A percentile compares a stretch with the other conserved stretches of the same genome.
phyloP scores from a whole-genome alignment of 2,113 vertebrate species.

The Tenebrosternarchus preto region DNA sequence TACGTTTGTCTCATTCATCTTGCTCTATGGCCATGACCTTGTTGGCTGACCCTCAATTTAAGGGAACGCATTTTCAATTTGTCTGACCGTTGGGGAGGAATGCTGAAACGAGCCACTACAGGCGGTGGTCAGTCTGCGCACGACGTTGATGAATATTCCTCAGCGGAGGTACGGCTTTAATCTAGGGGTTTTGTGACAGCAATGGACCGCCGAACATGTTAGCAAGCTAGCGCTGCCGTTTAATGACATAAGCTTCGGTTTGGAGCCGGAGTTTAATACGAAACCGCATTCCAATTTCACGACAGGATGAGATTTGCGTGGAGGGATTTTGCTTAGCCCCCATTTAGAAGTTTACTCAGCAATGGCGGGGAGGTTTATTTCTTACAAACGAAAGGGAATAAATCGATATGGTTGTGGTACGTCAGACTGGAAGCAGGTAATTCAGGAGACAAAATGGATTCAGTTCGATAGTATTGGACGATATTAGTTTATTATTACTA shows the following conservation, averaged over 20 bases:
- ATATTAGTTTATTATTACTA: background rate
- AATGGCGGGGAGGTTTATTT: conserved; percentile 7
- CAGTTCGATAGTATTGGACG: background rate
- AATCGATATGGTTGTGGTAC: conserved; percentile 13
- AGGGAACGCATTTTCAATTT: conserved; percentile 71
- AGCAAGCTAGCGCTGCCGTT: conserved; percentile 28
- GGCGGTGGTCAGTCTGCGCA: conserved; percentile 57
- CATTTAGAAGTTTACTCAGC: conserved; percentile 42
- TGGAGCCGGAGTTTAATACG: conserved; percentile 36
- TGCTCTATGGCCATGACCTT: conserved; percentile 28
- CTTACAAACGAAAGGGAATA: conserved; percentile 23
- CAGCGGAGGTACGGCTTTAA: conserved; percentile 56
- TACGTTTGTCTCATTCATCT: conserved; percentile 31
- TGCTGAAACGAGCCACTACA: conserved; percentile 56
- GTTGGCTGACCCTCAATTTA: conserved; percentile 42
- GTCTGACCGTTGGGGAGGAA: conserved; percentile 63
- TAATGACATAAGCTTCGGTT: conserved; percentile 51
- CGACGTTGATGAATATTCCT: conserved; percentile 62
- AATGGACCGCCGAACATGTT: conserved; percentile 44
- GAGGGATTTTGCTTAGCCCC: conserved; percentile 13
- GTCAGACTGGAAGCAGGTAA: conserved; percentile 3
- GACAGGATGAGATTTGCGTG: conserved; percentile 42
- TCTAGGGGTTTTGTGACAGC: no score
- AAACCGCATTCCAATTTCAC: conserved; percentile 15
- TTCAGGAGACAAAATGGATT: conserved; percentile 11